Evolutionary conservation across 2,113 vertebrate species (phyloP), one percentile per base, ranked within the genome.

Genomic region (Cyanistes caeruleus): DNA sequence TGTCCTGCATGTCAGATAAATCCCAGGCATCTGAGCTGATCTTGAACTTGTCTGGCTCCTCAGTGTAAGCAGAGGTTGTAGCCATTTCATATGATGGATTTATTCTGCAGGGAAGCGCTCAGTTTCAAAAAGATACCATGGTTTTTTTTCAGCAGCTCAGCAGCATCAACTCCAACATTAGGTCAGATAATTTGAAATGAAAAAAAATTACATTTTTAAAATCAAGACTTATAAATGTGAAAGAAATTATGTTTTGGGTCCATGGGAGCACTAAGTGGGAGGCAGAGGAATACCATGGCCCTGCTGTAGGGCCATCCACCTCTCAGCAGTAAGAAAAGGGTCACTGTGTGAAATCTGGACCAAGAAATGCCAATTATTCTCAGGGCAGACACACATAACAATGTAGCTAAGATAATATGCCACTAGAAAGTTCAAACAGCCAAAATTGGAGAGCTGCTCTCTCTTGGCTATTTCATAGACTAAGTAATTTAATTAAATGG

Each of bases 401-500:
- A 27, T 23, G 33, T 25, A 70, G 14, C 7, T 78, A 62, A 89
- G 70, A 80, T 79, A 75, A 58, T 3, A 6, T 37, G 65, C 62
- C 76, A 73, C 69, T 89, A 62, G 48, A 68, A 90, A 68, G 21
- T 73, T 74, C 39, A 49, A 64, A 87, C 53, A 92, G 77, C 14
- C 46, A 85, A 94, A 96, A 79, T 69, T 94, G 72, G 79, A 95
- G 89, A 95, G 52, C 10, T 94, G 48, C 73, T 92, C 39, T 87
- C 86, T 76, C 51, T 55, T 48, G 44, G 62, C 82, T 91, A 51
- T 96, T 95, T 90, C 85, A 81, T 53, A 94, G 84, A 95, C 84
- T 85, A 87, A 95, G 92, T 96, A 2, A 72, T 94, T 95, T 89
- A 37, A 96, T 97, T 96, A 94, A 96, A 77, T 83, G 64, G 46